Conservation (phyloP, 92 coral and sea anemone species). For the Epizoanthus stellaris region DNA sequence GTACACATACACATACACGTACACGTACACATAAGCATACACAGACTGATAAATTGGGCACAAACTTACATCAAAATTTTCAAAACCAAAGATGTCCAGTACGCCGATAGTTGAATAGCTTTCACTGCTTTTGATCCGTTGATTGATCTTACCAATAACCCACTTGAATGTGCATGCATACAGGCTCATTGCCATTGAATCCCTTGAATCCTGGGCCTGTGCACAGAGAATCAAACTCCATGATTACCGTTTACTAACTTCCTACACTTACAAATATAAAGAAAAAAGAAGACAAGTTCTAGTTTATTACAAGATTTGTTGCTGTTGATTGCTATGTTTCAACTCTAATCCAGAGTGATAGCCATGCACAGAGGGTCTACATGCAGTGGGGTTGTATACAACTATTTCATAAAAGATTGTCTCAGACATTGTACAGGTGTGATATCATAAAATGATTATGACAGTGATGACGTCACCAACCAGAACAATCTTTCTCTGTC, state of each 20-base stretch:
- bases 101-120: constrained; percentile 87
- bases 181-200: constrained; percentile 97
- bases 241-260: background rate
- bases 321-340: no score
- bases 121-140: constrained; percentile 75
- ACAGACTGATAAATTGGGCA: background rate
- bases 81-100: constrained; percentile 98
- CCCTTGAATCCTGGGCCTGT: constrained; percentile 94
- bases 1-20: background rate
- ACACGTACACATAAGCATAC: background rate
- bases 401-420: no score
- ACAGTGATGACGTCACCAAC: no score
- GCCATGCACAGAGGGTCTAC: no score
- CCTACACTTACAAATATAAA: background rate
- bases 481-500: no score
- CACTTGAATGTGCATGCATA: constrained; percentile 96
- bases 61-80: constrained; percentile 89
- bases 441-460: no score
- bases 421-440: no score
- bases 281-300: no score
- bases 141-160: constrained; percentile 92
- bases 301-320: no score
- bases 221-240: no score
- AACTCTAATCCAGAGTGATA: no score
- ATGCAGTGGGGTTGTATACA: no score